phyloP scores from a whole-genome alignment of 92 coral and sea anemone genomes.

The Paramuricea clavata region DNA sequence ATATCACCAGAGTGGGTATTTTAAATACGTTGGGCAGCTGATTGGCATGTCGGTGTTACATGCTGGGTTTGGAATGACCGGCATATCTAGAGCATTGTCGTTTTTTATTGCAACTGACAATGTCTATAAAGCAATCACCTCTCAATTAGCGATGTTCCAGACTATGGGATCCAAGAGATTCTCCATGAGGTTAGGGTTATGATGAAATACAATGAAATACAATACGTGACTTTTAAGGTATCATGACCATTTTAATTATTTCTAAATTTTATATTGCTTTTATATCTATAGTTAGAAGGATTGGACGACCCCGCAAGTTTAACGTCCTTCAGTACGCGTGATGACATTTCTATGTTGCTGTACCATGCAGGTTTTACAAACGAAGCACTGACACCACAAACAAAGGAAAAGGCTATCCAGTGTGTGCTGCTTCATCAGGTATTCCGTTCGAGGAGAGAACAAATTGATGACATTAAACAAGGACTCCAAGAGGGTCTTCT shows the following conservation, averaged over 20 bases:
- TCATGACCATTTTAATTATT: no score
- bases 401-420: slow-evolving; percentile 56
- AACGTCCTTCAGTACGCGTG: slow-evolving; percentile 56
- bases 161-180: slow-evolving; percentile 61
- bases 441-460: slow-evolving; percentile 54
- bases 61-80: slow-evolving; percentile 63
- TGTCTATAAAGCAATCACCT: slow-evolving; percentile 63
- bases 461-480: slow-evolving; percentile 58
- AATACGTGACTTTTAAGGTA: no score
- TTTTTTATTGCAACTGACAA: slow-evolving; percentile 69
- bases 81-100: slow-evolving; percentile 68
- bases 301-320: slow-evolving; percentile 55
- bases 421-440: slow-evolving; percentile 60
- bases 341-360: slow-evolving; percentile 64
- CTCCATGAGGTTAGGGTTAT: slow-evolving; percentile 63
- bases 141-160: slow-evolving; percentile 66
- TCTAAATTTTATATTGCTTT: no score
- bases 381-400: neutral
- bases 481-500: slow-evolving; percentile 56
- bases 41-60: slow-evolving; percentile 74
- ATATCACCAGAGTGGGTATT: slow-evolving; percentile 70
- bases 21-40: slow-evolving; percentile 68
- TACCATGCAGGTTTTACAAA: slow-evolving; percentile 61
- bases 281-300: slow-evolving; percentile 54
- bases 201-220: no score